A percentile compares a stretch with the other conserved stretches of the same genome.
Conservation (phyloP, 2,113 vertebrate genomes). For the Limanda limanda region DNA sequence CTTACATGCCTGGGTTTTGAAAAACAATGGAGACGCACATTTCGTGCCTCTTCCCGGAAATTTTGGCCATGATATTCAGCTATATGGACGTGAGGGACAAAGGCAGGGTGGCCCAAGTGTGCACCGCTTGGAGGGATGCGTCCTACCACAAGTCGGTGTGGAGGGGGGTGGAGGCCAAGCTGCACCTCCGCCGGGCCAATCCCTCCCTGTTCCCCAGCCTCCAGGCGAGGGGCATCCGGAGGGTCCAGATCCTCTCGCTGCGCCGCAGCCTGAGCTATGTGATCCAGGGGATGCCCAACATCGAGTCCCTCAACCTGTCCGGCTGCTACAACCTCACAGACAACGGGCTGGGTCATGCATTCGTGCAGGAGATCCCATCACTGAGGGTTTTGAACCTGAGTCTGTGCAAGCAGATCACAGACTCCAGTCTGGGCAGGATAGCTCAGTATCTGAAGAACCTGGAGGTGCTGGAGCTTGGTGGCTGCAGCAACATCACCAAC, state of each 20-base stretch:
- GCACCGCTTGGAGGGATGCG: slow-evolving; percentile 95
- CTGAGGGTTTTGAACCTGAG: slow-evolving; percentile 95
- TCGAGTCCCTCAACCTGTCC: slow-evolving; percentile 98
- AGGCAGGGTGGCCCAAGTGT: slow-evolving; percentile 97
- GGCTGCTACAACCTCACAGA: slow-evolving; percentile 99
- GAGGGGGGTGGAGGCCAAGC: slow-evolving; percentile 97
- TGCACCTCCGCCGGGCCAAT: slow-evolving; percentile 97
- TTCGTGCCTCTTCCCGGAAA: slow-evolving; percentile 98
- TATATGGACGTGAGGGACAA: slow-evolving; percentile 98
- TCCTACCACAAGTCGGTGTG: slow-evolving; percentile 99
- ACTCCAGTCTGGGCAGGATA: slow-evolving; percentile 96
- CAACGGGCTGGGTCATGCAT: slow-evolving; percentile 97
- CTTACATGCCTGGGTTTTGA: slow-evolving; percentile 93
- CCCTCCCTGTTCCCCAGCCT: slow-evolving; percentile 99
- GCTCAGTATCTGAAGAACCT: slow-evolving; percentile 98
- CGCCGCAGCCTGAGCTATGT: slow-evolving; percentile 98
- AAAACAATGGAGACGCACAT: slow-evolving; percentile 99
- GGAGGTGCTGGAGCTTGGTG: slow-evolving; percentile 95
- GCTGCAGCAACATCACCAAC: slow-evolving; percentile 99
- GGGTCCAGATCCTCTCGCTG: slow-evolving; percentile 97
- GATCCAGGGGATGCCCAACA: slow-evolving; percentile 98
- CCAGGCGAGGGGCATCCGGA: slow-evolving; percentile 96
- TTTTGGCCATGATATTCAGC: slow-evolving; percentile 98
- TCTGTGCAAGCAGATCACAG: slow-evolving; percentile 98
- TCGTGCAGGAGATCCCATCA: slow-evolving; percentile 96